Conservation (phyloP, 1,140 invertebrate genomes). For the Drosophila punjabiensis region DNA sequence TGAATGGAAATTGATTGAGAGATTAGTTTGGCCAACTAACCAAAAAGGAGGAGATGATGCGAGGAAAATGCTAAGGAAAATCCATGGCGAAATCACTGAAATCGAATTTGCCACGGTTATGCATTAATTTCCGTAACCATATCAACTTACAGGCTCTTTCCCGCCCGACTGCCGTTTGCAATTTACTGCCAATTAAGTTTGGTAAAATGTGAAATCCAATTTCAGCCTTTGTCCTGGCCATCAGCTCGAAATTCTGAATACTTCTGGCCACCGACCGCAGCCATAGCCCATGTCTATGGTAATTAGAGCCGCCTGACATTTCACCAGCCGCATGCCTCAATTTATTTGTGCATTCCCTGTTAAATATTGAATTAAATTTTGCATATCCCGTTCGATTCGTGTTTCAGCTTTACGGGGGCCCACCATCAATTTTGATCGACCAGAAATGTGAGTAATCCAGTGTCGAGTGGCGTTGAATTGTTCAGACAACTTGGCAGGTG, state of each 20-base stretch:
- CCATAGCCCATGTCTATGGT: slow-evolving; percentile 14
- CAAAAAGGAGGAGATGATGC: slow-evolving; percentile 8
- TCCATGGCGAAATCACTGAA: slow-evolving; percentile 5
- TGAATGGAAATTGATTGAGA: slow-evolving; percentile 42
- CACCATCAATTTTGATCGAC: slow-evolving; percentile 47
- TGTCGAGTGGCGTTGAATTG: slow-evolving; percentile 15
- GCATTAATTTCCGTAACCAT: slow-evolving; percentile 40
- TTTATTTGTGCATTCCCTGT: slow-evolving; percentile 32
- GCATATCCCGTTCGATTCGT: slow-evolving; percentile 16
- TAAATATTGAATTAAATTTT: slow-evolving; percentile 47
- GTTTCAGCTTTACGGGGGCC: slow-evolving; percentile 28
- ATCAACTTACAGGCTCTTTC: slow-evolving; percentile 31
- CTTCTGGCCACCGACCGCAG: slow-evolving; percentile 1
- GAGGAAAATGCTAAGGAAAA: slow-evolving; percentile 11
- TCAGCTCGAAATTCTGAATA: not conserved
- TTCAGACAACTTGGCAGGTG: slow-evolving; percentile 44
- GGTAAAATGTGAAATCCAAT: slow-evolving; percentile 30
- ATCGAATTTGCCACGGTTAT: slow-evolving; percentile 27
- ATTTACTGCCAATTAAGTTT: slow-evolving; percentile 46
- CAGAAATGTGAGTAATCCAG: slow-evolving; percentile 51
- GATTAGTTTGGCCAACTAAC: slow-evolving; percentile 40
- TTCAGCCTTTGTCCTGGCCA: slow-evolving; percentile 17
- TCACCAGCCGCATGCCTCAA: slow-evolving; percentile 9
- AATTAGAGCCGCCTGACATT: slow-evolving; percentile 64
- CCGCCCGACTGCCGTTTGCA: slow-evolving; percentile 25